phyloP scores from a whole-genome alignment of 1,140 invertebrate species.

The Pseudomyrmex flavicornis region DNA sequence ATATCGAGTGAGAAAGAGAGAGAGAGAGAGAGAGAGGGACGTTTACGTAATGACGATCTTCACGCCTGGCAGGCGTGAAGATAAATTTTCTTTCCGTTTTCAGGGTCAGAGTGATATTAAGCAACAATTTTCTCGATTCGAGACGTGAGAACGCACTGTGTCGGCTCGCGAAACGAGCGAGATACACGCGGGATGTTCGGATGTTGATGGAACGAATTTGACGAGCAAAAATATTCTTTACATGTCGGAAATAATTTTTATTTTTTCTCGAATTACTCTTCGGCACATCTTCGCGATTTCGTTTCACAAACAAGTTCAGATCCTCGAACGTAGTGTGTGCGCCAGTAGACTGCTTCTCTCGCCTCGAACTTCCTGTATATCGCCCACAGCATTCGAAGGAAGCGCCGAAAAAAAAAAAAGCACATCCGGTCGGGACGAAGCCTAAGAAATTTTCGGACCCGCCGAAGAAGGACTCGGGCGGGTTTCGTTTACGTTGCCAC shows the following conservation, averaged over 20 bases:
- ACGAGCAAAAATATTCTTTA: not conserved
- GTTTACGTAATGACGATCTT: constrained; percentile 77
- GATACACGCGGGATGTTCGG: not conserved
- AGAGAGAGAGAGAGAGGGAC: no score
- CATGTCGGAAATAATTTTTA: not conserved
- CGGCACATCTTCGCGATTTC: no score
- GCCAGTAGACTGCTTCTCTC: not conserved
- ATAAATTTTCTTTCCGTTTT: not conserved
- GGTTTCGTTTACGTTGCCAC: constrained; percentile 36
- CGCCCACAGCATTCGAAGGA: not conserved
- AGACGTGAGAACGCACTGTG: not conserved
- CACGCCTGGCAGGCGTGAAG: not conserved
- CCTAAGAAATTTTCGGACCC: constrained; percentile 39
- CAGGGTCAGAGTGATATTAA: constrained; percentile 23
- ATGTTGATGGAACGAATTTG: not conserved
- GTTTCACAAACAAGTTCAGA: no score
- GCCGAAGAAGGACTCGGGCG: not conserved
- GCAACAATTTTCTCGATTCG: constrained; percentile 10
- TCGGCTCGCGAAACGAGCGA: not conserved
- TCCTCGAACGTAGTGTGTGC: not conserved
- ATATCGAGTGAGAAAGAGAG: constrained; percentile 57
- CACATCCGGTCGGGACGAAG: constrained; percentile 41
- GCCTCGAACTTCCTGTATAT: constrained; percentile 10
- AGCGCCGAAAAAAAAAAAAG: constrained; percentile 1
- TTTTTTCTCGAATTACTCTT: no score